Percentiles rank a stretch among this genome's conserved stretches.
These are phyloP conservation scores for Phalacrocorax brasilianus DNA, from an alignment of 2,113 vertebrate species.

Conservation along the genomic window DNA sequence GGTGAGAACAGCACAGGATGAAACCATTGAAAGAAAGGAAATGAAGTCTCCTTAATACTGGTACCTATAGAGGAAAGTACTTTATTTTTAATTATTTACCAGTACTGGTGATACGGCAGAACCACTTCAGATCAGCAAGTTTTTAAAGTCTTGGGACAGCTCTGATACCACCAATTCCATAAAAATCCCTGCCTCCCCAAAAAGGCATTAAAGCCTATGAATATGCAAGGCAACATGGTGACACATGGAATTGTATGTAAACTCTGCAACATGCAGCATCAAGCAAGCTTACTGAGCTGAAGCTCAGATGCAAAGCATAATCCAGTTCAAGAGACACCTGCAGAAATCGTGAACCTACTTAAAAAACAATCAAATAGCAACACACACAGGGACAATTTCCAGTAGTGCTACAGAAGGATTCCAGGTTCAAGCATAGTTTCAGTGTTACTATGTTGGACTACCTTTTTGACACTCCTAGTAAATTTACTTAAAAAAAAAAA, in stretches of 20 bases:
- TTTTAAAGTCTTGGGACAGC: conserved; percentile 42
- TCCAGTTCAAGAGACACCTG: not conserved
- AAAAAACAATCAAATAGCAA: not conserved
- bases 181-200: not conserved
- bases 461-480: not conserved
- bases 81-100: conserved; percentile 71
- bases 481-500: not conserved
- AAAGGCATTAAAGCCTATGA: not conserved
- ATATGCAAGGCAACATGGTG: not conserved
- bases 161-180: conserved; percentile 12
- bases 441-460: not conserved
- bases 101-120: conserved; percentile 39
- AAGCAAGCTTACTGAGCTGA: not conserved
- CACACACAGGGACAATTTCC: not conserved
- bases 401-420: not conserved
- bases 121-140: conserved; percentile 46
- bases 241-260: not conserved
- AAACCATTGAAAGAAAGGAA: conserved; percentile 65
- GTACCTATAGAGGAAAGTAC: conserved; percentile 28
- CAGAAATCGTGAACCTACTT: not conserved
- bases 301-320: not conserved
- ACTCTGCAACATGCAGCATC: not conserved
- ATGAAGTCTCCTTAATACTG: conserved; percentile 56
- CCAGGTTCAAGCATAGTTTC: rapidly evolving
- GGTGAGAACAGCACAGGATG: conserved; percentile 45